phyloP scores from a whole-genome alignment of 2,888 invertebrate genomes.

The Melanostoma scalare region DNA sequence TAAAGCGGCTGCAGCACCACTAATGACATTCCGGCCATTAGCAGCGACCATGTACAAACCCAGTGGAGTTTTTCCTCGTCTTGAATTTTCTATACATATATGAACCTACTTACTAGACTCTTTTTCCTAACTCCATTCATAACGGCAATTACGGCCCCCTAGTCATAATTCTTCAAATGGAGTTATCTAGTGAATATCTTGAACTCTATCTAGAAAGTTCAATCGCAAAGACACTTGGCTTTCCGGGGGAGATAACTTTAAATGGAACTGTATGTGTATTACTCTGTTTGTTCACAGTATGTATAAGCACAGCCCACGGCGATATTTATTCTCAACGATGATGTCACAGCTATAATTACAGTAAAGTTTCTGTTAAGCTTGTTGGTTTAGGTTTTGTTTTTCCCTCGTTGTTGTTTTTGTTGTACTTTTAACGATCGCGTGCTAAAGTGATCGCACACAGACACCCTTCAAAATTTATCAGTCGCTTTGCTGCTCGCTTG shows the following conservation, averaged over 20 bases:
- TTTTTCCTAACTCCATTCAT: too few species aligned
- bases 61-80: too few species aligned
- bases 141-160: too few species aligned
- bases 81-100: too few species aligned
- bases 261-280: slow-evolving; percentile 1
- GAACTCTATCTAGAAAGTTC: neutral
- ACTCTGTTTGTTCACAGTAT: neutral
- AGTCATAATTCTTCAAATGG: neutral
- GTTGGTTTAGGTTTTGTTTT: neutral
- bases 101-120: too few species aligned
- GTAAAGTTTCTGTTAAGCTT: slow-evolving; percentile 18
- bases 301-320: slow-evolving; percentile 34
- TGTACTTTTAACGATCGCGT: slow-evolving; percentile 44
- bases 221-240: neutral
- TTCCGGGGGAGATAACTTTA: slow-evolving; percentile 3
- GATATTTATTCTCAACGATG: slow-evolving; percentile 59
- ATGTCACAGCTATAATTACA: slow-evolving; percentile 59
- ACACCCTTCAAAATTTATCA: slow-evolving; percentile 54
- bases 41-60: too few species aligned
- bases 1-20: too few species aligned
- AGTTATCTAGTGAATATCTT: neutral
- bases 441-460: slow-evolving; percentile 62
- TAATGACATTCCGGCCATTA: too few species aligned
- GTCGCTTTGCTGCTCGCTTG: slow-evolving; percentile 6
- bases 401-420: neutral